phyloP scores from a whole-genome alignment of 2,888 invertebrate species.

The Drosophila maculinotata region DNA sequence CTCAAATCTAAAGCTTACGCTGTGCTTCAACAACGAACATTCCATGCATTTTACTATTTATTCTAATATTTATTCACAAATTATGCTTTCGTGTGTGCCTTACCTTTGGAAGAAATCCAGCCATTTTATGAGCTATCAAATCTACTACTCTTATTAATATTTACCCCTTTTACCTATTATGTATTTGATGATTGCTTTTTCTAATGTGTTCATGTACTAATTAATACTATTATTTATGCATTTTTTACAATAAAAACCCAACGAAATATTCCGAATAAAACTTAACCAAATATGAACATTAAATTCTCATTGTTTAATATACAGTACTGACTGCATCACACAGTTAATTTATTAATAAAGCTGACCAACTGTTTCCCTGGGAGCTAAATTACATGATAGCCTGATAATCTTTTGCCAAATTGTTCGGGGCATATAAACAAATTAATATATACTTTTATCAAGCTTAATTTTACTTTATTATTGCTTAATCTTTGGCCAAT shows the following conservation, averaged over 20 bases:
- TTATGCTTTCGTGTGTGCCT: constrained; percentile 36
- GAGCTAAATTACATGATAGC: too few species aligned
- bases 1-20: constrained; percentile 55
- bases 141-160: neutral
- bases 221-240: constrained; percentile 38
- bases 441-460: neutral
- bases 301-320: too few species aligned
- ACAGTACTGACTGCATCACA: too few species aligned
- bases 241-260: constrained; percentile 41
- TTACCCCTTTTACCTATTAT: constrained; percentile 3
- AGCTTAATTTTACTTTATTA: constrained; percentile 67
- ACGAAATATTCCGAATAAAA: constrained; percentile 50
- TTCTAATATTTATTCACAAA: constrained; percentile 18
- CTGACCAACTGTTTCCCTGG: too few species aligned
- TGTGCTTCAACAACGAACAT: constrained; percentile 59
- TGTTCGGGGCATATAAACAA: too few species aligned
- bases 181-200: constrained; percentile 10
- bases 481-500: constrained; percentile 83
- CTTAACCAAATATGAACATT: constrained; percentile 31
- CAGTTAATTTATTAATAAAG: too few species aligned
- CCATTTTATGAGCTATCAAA: constrained; percentile 10
- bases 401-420: too few species aligned
- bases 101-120: constrained; percentile 7
- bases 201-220: constrained; percentile 57
- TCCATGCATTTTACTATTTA: constrained; percentile 69